Evolutionary conservation across 2,113 vertebrate species (phyloP), one percentile per base, ranked within the genome.

Genomic region (Sula dactylatra): DNA sequence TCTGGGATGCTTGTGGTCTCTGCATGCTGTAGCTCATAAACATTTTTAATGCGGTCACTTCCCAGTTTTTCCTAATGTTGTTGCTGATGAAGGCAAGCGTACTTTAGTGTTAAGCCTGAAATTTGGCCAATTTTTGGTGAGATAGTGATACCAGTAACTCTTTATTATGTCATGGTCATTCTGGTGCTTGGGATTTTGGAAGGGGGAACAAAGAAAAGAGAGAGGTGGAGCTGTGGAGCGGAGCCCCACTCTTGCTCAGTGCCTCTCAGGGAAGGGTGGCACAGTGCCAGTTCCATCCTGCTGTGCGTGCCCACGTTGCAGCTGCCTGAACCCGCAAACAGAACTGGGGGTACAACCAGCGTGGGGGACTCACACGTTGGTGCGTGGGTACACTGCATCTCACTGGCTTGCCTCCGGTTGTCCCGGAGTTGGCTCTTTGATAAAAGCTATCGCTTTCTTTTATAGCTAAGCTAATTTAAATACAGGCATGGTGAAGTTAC

Each of bases 341-440:
- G 56, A 25, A n/a, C 19, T 4, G 24, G 24, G 24, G 66, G 66
- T 22, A 7, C 20, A 21, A 4, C 67, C 61, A 16, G 64, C 1
- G 8, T 9, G 61, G 44, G 49, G 36, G 20, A 7, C 42, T 9
- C 3, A 1, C 20, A 14, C 36, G 21, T 6, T 6, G 3, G 27
- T 8, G 32, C 4, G 5, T 54, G 47, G 49, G 18, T 29, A 6
- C 38, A 2, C 38, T 29, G 66, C 11, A 0, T 52, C 71, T 47
- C 55, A 2, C 26, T n/a, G 32, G 4, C 32, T 7, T 7, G 9
- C 27, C 36, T 38, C 42, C 0, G 1, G 10, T 12, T n/a, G 21
- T 56, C 73, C 4, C 4, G 47, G 29, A 80, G 49, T 26, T 13
- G 36, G 22, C n/a, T 66, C n/a, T 24, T 22, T 7, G 31, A 2